A percentile compares a stretch with the other conserved stretches of the same genome.
These are phyloP conservation scores for Epizoanthus fatuus DNA, from an alignment of 92 coral and sea anemone species.

Conservation along the genomic window DNA sequence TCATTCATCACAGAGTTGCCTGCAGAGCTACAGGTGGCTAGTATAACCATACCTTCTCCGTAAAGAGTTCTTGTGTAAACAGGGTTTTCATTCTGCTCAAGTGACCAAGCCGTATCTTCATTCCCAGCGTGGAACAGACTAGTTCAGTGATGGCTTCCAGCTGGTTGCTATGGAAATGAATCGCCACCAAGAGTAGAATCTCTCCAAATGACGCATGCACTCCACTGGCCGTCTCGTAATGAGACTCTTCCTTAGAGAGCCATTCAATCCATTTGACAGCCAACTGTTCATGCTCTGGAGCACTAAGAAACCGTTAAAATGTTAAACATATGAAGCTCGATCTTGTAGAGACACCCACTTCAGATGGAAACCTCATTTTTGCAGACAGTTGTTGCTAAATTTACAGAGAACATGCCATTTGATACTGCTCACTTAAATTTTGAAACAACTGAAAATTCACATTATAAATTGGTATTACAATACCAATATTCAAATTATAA, in stretches of 20 bases:
- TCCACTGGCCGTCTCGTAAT: conserved; percentile 94
- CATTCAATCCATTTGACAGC: conserved; percentile 89
- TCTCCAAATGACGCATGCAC: conserved; percentile 98
- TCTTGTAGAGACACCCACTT: not conserved
- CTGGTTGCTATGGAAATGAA: conserved; percentile 98
- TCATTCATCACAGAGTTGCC: not conserved
- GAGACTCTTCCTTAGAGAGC: conserved; percentile 91
- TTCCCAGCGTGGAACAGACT: conserved; percentile 91
- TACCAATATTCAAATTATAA: too few species aligned
- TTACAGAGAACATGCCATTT: too few species aligned
- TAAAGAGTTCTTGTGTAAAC: conserved; percentile 95
- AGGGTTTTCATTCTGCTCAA: conserved; percentile 88
- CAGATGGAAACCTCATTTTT: not conserved
- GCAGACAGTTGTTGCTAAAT: too few species aligned
- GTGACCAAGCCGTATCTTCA: conserved; percentile 88
- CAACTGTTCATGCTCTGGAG: conserved; percentile 90
- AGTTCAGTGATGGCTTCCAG: conserved; percentile 91
- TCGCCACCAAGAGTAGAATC: conserved; percentile 87
- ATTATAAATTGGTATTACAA: too few species aligned
- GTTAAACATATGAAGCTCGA: not conserved
- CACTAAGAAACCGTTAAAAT: conserved; percentile 45
- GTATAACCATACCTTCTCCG: conserved; percentile 82
- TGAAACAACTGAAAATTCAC: too few species aligned
- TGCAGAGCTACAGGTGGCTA: not conserved
- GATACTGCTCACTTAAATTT: too few species aligned